Evolutionary conservation across 2,113 vertebrate species (phyloP), one percentile per base, ranked within the genome.

Genomic region (cattle (Bos taurus)): DNA sequence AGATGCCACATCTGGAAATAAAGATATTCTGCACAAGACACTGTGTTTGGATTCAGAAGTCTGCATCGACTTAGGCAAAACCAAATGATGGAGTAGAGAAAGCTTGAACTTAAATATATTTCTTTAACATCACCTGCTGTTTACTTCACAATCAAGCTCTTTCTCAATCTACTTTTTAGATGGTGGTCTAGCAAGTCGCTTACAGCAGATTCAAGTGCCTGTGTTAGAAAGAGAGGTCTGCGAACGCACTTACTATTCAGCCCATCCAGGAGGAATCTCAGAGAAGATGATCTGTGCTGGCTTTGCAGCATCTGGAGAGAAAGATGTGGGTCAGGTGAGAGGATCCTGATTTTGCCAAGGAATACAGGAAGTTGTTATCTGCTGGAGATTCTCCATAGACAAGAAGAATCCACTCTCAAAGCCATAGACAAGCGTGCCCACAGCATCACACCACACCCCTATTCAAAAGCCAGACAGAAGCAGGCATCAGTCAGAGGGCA

Each of bases 291-390:
- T 85, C 15, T 94, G 84, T 25, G 46, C 91, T 26, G 84, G 78
- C 30, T 71, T 6, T 16, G 30, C 50, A 16, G 43, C 36, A 2
- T 28, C 95, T 59, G 43, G 43, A 88, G 33, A 11, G 16, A 85
- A 40, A 23, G 83, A 81, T 19, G 67, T 60, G 91, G 88, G 52
- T 12, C 86, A 88, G 96, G 92, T 90, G 62, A 96, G 84, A 62
- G 1, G 12, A 59, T 52, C 56, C 40, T 8, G 33, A 36, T 15
- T 85, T 88, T 67, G 25, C 50, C 30, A 33, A 62, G 48, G 26
- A 77, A 67, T 23, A 33, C 5, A 48, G 64, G 40, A 82, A 30
- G 43, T 36, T 33, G 7, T 33, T 67, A 1, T 62, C 40, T 64
- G 36, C 14, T 62, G 26, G 16, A 16, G 54, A n/a, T 4, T 82